Evolutionary conservation across 2,113 vertebrate species (phyloP), one percentile per base, ranked within the genome.

Genomic region (Pseudorhombus dupliciocellatus): DNA sequence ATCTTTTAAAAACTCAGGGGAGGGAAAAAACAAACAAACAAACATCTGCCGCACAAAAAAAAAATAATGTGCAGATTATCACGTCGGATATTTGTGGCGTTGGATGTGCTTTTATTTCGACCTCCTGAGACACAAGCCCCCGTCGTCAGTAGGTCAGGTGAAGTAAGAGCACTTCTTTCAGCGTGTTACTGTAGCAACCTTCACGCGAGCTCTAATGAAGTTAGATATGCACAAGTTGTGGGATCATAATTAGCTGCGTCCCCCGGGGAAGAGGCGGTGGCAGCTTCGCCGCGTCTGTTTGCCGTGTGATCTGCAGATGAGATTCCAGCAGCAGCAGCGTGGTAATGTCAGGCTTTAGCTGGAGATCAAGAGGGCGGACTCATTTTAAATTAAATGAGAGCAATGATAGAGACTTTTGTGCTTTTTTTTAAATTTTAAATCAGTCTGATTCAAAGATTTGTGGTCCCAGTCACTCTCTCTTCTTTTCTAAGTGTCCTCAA

Each of bases 141-240:
- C 50, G 21, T 24, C 5, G 24, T 48, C 54, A 61, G 55, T 51
- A 5, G 42, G 40, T 81, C 61, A 52, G 54, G 66, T 87, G 62
- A 71, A 72, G 68, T 46, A 71, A 71, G 52, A 75, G 4, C 52
- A 42, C 10, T 70, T 62, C 64, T 62, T 52, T 3, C 50, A 77
- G 73, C 26, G 55, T 59, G 77, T 84, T 75, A 68, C 79, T 71
- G 84, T 86, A 37, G 87, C 60, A 87, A 84, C 84, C 67, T 57
- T 75, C 34, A 73, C 53, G 79, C 52, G 50, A 79, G 80, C 58
- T 55, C 70, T 87, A 87, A 86, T 78, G 69, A 87, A 80, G 64
- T 71, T 48, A 31, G 57, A 70, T 80, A 61, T 56, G 70, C 55
- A 70, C 51, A 75, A 73, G 61, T 78, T 79, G 61, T 61, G 54